Conservation (phyloP, 2,113 vertebrate genomes). For the Leucosticte australis region DNA sequence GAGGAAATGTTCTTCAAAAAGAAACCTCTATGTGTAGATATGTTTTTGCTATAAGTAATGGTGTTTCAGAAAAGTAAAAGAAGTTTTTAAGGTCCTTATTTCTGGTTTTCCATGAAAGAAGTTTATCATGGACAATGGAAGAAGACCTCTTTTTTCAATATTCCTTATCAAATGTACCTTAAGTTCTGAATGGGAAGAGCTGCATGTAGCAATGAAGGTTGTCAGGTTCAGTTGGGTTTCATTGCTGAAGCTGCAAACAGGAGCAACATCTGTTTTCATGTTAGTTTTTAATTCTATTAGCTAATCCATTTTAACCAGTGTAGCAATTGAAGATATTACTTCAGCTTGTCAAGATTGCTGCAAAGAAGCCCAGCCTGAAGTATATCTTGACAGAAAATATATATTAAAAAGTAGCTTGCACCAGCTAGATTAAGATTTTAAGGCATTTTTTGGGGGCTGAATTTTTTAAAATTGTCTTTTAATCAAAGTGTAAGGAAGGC, state of each 20-base stretch:
- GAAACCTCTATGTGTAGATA: not conserved
- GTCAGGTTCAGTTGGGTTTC: not conserved
- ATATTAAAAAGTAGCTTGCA: not conserved
- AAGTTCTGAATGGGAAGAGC: not conserved
- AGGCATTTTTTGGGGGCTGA: accelerated
- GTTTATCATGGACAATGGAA: not conserved
- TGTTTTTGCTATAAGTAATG: not conserved
- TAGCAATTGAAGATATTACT: not conserved
- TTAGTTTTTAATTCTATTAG: not conserved
- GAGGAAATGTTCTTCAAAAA: not conserved
- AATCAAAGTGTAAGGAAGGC: not conserved
- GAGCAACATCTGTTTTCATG: not conserved
- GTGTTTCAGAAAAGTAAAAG: not conserved
- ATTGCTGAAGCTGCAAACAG: not conserved
- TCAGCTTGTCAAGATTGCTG: not conserved
- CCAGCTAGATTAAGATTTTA: not conserved
- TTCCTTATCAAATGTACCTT: not conserved
- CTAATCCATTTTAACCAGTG: not conserved
- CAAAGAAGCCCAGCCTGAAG: not conserved
- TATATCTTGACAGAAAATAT: not conserved
- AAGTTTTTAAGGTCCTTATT: not conserved
- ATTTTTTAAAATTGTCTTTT: not conserved
- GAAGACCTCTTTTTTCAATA: not conserved
- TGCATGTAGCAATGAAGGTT: not conserved
- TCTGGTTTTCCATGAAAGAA: not conserved